Evolutionary conservation across 2,888 invertebrate genomes (phyloP).

Genomic region (Bimastos eiseni): DNA sequence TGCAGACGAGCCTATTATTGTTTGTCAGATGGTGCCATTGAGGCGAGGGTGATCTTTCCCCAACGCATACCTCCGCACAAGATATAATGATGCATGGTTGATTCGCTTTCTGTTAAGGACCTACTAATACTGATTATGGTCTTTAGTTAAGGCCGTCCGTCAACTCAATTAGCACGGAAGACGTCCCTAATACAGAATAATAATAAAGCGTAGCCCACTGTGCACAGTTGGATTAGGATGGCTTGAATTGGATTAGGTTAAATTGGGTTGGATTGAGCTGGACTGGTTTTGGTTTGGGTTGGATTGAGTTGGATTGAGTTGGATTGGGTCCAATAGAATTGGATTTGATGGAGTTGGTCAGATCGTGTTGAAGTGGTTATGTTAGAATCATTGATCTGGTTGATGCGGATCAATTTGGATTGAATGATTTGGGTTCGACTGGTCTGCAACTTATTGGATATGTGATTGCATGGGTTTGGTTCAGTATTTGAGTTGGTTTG

Average conservation of each 20-base stretch:
- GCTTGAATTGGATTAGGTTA: not conserved
- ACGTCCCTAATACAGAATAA: not conserved
- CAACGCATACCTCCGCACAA: not conserved
- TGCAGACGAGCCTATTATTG: not conserved
- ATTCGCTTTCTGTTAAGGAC: too few species aligned
- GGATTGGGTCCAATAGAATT: too few species aligned
- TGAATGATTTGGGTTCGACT: not conserved
- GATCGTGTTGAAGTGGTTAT: too few species aligned
- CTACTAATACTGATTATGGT: not conserved
- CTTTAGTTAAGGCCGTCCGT: not conserved
- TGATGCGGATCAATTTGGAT: not conserved
- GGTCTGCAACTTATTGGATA: too few species aligned
- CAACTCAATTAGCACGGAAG: not conserved
- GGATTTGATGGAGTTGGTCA: too few species aligned
- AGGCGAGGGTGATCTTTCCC: not conserved
- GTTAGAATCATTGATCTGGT: too few species aligned
- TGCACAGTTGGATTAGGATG: not conserved
- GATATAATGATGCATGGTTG: not conserved
- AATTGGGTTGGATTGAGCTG: not conserved
- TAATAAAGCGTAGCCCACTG: not conserved
- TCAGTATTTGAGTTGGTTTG: too few species aligned
- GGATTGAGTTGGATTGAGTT: not conserved
- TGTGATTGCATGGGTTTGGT: too few species aligned
- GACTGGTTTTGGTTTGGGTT: not conserved
- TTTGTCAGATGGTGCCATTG: not conserved